Percentiles rank a stretch among this genome's conserved stretches.
These are phyloP conservation scores for Callinectes sapidus DNA, from an alignment of 2,888 invertebrate genomes.

Conservation along the genomic window DNA sequence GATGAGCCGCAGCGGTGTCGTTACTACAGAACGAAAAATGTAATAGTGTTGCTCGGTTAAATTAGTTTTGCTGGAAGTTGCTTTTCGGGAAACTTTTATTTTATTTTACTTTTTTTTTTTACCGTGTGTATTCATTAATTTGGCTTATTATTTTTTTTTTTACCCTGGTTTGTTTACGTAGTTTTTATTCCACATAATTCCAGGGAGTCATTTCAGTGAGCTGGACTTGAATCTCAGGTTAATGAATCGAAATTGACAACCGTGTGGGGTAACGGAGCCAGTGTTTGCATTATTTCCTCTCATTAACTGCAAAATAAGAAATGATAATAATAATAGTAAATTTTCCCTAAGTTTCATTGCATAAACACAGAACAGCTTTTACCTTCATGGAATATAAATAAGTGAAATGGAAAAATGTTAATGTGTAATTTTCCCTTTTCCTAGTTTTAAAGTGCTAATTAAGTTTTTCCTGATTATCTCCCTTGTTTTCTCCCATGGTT, in stretches of 20 bases:
- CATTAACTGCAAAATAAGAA: not conserved
- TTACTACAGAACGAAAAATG: not conserved
- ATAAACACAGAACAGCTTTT: no score
- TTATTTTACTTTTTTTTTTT: not conserved
- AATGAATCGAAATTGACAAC: not conserved
- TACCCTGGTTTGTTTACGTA: not conserved
- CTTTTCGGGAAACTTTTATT: not conserved
- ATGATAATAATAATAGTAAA: no score
- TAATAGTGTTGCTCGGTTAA: not conserved
- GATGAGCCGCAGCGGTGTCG: not conserved
- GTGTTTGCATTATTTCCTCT: not conserved
- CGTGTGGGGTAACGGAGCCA: not conserved
- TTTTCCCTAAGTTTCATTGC: no score
- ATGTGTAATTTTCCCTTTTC: no score
- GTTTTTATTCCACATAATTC: not conserved
- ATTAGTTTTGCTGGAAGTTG: not conserved
- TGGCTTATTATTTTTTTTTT: no score
- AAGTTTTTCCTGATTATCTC: no score
- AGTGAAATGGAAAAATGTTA: no score
- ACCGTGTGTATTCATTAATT: no score
- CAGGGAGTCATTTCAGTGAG: not conserved
- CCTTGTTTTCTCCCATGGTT: no score
- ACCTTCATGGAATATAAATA: no score
- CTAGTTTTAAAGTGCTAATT: no score
- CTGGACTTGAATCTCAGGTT: not conserved